Conservation (phyloP, 2,797 vertebrate genomes). For the Tragelaphus eurycerus region DNA sequence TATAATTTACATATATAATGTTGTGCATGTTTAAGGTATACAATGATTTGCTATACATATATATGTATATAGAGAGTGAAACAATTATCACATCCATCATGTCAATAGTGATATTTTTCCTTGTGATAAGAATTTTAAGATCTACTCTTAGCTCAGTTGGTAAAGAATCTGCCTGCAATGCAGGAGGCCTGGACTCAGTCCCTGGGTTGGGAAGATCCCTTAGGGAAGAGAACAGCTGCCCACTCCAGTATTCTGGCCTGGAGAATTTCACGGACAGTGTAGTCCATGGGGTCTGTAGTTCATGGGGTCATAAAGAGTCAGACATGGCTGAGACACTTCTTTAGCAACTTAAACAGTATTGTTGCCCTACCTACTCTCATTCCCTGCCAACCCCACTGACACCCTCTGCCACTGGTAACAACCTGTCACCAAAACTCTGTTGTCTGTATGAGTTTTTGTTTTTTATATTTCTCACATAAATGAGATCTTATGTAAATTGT, state of each 20-base stretch:
- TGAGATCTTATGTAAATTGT: background rate
- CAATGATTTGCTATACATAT: background rate
- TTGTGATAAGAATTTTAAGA: background rate
- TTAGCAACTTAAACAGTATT: background rate
- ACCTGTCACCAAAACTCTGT: background rate
- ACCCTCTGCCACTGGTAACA: background rate
- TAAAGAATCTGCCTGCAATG: background rate
- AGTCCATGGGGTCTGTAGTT: background rate
- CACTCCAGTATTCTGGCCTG: background rate
- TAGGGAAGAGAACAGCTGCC: background rate
- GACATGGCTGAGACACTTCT: background rate
- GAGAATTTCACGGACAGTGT: background rate
- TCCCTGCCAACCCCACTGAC: accelerated
- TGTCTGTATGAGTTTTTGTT: background rate
- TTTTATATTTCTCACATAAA: background rate
- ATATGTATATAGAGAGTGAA: background rate
- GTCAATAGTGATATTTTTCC: background rate
- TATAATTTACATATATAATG: background rate
- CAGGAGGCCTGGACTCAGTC: background rate
- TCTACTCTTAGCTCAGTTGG: background rate
- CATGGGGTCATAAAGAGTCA: background rate
- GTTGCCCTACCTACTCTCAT: background rate
- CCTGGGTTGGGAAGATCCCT: background rate
- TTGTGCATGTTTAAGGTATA: background rate
- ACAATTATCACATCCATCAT: background rate